phyloP scores from a whole-genome alignment of 2,888 invertebrate species.

The Ormyrus nitidulus region DNA sequence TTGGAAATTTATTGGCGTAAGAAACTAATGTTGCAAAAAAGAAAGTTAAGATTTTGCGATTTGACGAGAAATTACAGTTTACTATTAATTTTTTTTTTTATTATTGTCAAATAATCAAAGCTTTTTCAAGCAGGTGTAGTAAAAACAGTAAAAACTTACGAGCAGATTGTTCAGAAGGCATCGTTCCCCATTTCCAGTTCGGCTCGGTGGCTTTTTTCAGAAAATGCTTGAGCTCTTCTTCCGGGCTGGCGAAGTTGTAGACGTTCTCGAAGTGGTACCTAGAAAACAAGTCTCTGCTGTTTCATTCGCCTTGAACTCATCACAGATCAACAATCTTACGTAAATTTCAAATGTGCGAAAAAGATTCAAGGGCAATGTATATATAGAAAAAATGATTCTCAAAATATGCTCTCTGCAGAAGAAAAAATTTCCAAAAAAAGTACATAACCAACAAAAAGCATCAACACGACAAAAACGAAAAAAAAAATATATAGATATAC shows the following conservation, averaged over 20 bases:
- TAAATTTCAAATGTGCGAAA: conserved; percentile 21
- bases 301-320: conserved; percentile 43
- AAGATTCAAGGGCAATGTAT: neutral
- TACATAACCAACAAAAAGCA: neutral
- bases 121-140: no score
- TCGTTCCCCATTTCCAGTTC: conserved; percentile 86
- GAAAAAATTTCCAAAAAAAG: neutral
- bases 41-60: no score
- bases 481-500: neutral
- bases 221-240: conserved; percentile 87
- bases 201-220: conserved; percentile 86
- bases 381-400: neutral
- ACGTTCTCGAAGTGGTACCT: conserved; percentile 88
- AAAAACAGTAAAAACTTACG: conserved; percentile 39
- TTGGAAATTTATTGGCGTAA: no score
- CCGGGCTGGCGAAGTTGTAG: conserved; percentile 83
- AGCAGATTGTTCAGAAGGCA: conserved; percentile 48
- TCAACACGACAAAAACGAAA: neutral
- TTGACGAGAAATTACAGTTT: no score
- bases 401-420: neutral
- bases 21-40: no score
- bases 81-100: no score
- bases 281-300: conserved; percentile 46
- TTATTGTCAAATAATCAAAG: no score
- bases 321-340: conserved; percentile 7